These are phyloP conservation scores for Mesaphorura yosii DNA, from an alignment of 1,140 invertebrate genomes.

Conservation along the genomic window DNA sequence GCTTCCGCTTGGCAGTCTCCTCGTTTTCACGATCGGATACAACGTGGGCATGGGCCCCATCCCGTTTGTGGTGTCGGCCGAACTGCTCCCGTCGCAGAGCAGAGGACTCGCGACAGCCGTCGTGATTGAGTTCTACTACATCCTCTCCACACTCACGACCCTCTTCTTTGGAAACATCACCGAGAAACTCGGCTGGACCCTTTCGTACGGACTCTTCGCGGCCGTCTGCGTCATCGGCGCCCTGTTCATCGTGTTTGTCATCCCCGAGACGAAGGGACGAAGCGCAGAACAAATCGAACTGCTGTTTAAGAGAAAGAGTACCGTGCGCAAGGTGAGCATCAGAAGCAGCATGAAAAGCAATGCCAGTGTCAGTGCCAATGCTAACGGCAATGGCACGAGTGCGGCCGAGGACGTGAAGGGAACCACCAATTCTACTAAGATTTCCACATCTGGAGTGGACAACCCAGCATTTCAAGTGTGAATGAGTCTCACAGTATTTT, in stretches of 20 bases:
- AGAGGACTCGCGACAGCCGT: slow-evolving; percentile 18
- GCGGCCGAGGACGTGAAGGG: too few relatives aligned
- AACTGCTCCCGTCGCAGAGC: slow-evolving; percentile 41
- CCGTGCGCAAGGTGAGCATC: neutral
- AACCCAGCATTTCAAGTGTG: too few relatives aligned
- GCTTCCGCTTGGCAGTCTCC: slow-evolving; percentile 57
- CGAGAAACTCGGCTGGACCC: slow-evolving; percentile 39
- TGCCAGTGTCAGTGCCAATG: too few relatives aligned
- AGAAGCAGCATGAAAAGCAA: neutral
- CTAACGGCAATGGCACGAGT: too few relatives aligned
- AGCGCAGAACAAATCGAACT: slow-evolving; percentile 42
- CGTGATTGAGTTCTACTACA: slow-evolving; percentile 21
- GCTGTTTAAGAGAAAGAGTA: slow-evolving; percentile 4
- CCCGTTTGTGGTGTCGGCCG: slow-evolving; percentile 61
- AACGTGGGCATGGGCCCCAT: slow-evolving; percentile 64
- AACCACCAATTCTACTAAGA: too few relatives aligned
- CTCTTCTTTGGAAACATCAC: slow-evolving; percentile 25
- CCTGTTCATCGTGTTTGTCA: slow-evolving; percentile 45
- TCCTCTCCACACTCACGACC: slow-evolving; percentile 10
- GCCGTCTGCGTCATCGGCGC: slow-evolving; percentile 43
- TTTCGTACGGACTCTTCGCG: slow-evolving; percentile 45
- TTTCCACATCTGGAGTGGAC: too few relatives aligned
- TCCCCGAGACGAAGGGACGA: slow-evolving; percentile 63
- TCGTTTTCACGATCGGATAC: slow-evolving; percentile 61
- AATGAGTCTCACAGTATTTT: too few relatives aligned